Conservation (phyloP, 2,797 vertebrate species). For the Paedocypris micromegethes region DNA sequence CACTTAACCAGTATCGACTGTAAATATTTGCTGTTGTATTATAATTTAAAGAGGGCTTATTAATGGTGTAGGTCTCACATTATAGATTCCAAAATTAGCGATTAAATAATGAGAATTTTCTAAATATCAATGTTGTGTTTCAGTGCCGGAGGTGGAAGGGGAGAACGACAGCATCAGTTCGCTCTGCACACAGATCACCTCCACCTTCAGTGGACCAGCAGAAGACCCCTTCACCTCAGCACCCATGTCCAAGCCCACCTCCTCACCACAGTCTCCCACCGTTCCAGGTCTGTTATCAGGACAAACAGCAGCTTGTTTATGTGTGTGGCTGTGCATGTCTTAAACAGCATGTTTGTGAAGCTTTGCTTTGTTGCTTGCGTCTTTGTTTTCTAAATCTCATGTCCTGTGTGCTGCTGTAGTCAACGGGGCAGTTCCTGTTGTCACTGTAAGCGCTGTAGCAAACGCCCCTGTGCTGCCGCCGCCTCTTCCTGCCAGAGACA, state of each 20-base stretch:
- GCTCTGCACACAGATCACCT: conserved; percentile 93
- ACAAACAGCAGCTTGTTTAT: neutral
- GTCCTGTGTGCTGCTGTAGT: conserved; percentile 81
- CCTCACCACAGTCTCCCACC: conserved; percentile 87
- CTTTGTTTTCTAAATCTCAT: conserved; percentile 33
- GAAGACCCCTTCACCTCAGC: conserved; percentile 94
- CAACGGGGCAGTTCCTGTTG: conserved; percentile 82
- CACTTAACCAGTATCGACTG: too few relatives aligned
- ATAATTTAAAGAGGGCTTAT: too few relatives aligned
- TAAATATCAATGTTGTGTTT: too few relatives aligned
- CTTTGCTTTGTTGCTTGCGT: neutral
- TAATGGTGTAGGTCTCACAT: too few relatives aligned
- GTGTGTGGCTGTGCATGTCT: neutral
- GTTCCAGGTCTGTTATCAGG: conserved; percentile 76
- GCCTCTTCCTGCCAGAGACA: conserved; percentile 89
- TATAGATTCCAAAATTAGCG: too few relatives aligned
- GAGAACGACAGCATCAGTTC: conserved; percentile 94
- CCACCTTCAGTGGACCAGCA: conserved; percentile 82
- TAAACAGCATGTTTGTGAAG: neutral
- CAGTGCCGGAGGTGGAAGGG: conserved; percentile 88
- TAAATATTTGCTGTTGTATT: too few relatives aligned
- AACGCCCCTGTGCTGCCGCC: conserved; percentile 66
- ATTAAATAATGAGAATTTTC: too few relatives aligned
- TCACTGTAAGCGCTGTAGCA: conserved; percentile 70
- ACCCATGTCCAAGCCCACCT: conserved; percentile 87